Base-by-base conservation (phyloP, 2,888 invertebrate species). In the Hyposoter didymator region DNA sequence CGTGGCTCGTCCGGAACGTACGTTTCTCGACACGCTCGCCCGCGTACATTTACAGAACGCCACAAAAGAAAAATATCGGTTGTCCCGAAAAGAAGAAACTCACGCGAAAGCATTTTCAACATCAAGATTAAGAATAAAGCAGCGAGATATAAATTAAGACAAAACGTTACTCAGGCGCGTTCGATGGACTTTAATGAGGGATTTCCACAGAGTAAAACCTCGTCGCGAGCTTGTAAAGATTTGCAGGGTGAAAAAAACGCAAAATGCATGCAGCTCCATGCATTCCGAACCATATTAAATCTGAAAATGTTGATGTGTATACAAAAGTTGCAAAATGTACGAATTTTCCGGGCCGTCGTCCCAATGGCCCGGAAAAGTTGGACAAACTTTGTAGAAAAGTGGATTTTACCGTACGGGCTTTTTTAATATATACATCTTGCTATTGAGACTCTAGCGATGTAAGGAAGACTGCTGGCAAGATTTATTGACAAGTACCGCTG, bases 11-110 rank as follows among this genome's bases (percentile, higher is more conserved):
- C 74, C 66, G 52, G 67, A 67, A 78, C 67, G 67, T 66, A 67
- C 28, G 49, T 67, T 52, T 78, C 66, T 52, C 76, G 76, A 67
- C 76, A 78, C 76, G 76, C 74, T 82, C 75, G 84, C 67, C 84
- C 78, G 87, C 85, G 70, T 78, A 78, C 70, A 47, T 67, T 47
- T 70, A 70, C 39, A 14, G 10, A 14, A 67, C 67, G n/a, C 39
- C 35, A 35, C 47, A 39, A 52, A 52, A 43, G 43, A 52, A 67
- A 67, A 52, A 22, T 45, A 1, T 32, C 74, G 59, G 22, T 8
- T 59, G 39, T 28, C 74, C 62, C 7, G 45, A 62, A 59, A 32
- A 35, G 0, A 14, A 69, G 14, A 17, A 47, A 49, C 28, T 35
- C 70, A 17, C 49, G 47, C 70, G 10, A 49, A 49, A 49, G 17